phyloP scores from a whole-genome alignment of 2,888 invertebrate genomes.

The Calameuta pallipes region DNA sequence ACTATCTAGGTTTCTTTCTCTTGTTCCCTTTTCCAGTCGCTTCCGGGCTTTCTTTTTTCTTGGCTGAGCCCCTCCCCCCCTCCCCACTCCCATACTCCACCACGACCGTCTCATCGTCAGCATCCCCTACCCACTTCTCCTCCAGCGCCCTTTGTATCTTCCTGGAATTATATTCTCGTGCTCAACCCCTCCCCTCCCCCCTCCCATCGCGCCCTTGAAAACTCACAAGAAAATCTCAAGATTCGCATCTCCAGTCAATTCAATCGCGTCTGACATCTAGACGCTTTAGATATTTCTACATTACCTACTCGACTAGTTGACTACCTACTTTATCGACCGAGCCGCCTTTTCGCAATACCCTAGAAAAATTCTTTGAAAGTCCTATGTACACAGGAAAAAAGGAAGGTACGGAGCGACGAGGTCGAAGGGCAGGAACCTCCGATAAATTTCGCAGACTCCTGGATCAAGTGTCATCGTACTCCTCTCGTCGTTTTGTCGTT shows the following conservation, averaged over 20 bases:
- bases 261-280: background rate
- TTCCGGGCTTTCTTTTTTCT: no score
- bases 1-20: no score
- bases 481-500: background rate
- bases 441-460: background rate
- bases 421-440: background rate
- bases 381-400: background rate
- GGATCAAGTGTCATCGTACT: background rate
- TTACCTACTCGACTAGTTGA: background rate
- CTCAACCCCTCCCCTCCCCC: no score
- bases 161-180: background rate
- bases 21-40: no score
- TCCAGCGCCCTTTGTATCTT: background rate
- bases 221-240: background rate
- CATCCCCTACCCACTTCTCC: background rate
- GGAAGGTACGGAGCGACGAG: background rate
- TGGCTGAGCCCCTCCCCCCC: no score
- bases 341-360: background rate
- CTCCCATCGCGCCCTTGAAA: background rate
- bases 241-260: background rate
- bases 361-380: background rate
- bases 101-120: no score
- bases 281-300: background rate
- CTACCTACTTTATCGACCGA: background rate
- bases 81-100: no score